A percentile compares a stretch with the other conserved stretches of the same genome.
Conservation (phyloP, 1,140 invertebrate genomes). For the Aleiodes sp. region DNA sequence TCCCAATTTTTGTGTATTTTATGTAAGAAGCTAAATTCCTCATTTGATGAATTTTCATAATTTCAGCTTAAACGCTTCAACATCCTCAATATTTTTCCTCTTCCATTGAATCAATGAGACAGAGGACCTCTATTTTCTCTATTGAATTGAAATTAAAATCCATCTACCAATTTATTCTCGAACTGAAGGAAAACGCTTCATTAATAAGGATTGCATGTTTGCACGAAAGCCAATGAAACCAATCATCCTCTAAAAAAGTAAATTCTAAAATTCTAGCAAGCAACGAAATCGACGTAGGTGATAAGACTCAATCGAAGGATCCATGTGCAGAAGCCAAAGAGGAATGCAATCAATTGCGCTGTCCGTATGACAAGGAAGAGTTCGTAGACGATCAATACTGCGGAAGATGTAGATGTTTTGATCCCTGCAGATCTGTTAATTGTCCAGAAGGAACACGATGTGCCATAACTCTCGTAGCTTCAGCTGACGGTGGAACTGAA, state of each 20-base stretch:
- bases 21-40: no score
- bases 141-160: no score
- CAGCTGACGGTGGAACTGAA: constrained; percentile 59
- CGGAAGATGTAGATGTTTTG: constrained; percentile 77
- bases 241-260: background rate
- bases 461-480: constrained; percentile 70
- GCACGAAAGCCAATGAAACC: no score
- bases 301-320: constrained; percentile 47
- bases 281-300: constrained; percentile 56
- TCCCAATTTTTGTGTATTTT: no score
- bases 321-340: constrained; percentile 68
- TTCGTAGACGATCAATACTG: constrained; percentile 73
- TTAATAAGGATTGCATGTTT: no score
- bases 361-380: constrained; percentile 81
- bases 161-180: no score
- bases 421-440: constrained; percentile 75
- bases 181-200: no score
- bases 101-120: no score
- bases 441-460: constrained; percentile 77
- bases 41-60: no score
- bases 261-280: constrained; percentile 38
- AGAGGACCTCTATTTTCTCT: no score
- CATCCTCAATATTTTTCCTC: no score
- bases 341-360: constrained; percentile 71
- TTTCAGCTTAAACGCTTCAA: no score